These are phyloP conservation scores for Morone chrysops DNA, from an alignment of 2,113 vertebrate genomes.

Conservation along the genomic window DNA sequence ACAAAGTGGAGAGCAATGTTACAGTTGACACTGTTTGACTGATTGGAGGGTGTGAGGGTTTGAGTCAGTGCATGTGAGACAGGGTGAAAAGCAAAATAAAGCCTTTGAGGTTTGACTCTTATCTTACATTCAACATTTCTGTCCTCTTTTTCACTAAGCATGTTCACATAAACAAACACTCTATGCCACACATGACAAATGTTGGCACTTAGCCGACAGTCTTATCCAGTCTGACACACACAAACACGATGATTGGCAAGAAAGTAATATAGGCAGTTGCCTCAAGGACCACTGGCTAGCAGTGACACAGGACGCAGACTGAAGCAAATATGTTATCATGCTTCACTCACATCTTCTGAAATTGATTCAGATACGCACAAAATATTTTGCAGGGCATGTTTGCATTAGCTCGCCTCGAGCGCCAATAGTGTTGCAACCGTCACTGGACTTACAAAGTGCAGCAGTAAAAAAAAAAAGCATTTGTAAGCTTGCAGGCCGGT, in stretches of 20 bases:
- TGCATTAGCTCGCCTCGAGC: slow-evolving; percentile 34
- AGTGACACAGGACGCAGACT: slow-evolving; percentile 23
- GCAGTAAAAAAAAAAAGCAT: neutral
- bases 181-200: slow-evolving; percentile 1
- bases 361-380: slow-evolving; percentile 56
- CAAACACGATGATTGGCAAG: slow-evolving; percentile 22
- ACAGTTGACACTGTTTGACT: slow-evolving; percentile 48
- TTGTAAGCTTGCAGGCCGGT: slow-evolving; percentile 5
- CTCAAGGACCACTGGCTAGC: slow-evolving; percentile 16
- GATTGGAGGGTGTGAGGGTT: slow-evolving; percentile 48
- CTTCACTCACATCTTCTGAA: slow-evolving; percentile 58
- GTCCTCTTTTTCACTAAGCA: slow-evolving; percentile 3
- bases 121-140: neutral
- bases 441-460: slow-evolving; percentile 13
- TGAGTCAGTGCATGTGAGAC: neutral
- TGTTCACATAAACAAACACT: slow-evolving; percentile 3
- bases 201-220: neutral
- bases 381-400: slow-evolving; percentile 51
- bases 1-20: slow-evolving; percentile 43
- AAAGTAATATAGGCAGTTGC: slow-evolving; percentile 40
- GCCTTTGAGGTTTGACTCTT: slow-evolving; percentile 14
- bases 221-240: slow-evolving; percentile 29
- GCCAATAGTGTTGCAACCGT: neutral
- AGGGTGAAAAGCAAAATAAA: slow-evolving; percentile 22
- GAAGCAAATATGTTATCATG: slow-evolving; percentile 55